Percentiles rank a stretch among this genome's conserved stretches.
Evolutionary conservation across 2,113 vertebrate species (phyloP).

Genomic region (Colaptes auratus): DNA sequence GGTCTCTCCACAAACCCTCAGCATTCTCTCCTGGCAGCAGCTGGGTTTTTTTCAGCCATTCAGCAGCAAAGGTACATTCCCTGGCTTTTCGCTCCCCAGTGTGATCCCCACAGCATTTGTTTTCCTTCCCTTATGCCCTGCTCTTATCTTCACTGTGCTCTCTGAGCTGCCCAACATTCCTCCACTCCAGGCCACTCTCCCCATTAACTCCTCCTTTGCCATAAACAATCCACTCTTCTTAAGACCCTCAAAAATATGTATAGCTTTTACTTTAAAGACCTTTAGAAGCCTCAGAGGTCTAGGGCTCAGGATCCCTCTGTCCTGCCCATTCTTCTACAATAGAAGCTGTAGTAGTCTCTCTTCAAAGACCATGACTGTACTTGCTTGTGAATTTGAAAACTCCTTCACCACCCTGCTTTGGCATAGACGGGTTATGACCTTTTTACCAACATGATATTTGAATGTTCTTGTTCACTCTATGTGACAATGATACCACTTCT

Average conservation of each 20-base stretch:
- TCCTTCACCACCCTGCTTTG: neutral
- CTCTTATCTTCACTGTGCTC: constrained; percentile 47
- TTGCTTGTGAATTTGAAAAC: neutral
- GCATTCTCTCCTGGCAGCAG: neutral
- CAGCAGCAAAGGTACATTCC: neutral
- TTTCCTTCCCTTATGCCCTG: neutral
- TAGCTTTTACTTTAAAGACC: neutral
- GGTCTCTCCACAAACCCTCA: neutral
- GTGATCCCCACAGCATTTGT: neutral
- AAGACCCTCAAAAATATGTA: neutral
- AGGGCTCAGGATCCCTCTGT: neutral
- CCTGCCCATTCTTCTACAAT: neutral
- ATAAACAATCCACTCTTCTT: neutral
- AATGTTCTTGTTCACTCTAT: neutral
- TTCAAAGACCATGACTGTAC: neutral
- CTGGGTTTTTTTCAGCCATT: neutral
- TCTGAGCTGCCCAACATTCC: constrained; percentile 27
- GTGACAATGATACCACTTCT: constrained; percentile 59
- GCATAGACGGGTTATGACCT: constrained; percentile 33
- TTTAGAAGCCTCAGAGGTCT: neutral
- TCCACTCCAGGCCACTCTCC: neutral
- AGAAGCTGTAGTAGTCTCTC: neutral
- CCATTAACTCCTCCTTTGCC: constrained; percentile 46
- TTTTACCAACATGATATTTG: constrained; percentile 26
- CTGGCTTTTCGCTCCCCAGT: neutral